Percentiles rank a stretch among this genome's conserved stretches.
These are phyloP conservation scores for Dysidea cf. avara DNA, from an alignment of 37 sponge, comb jelly and placozoan genomes.

Conservation along the genomic window DNA sequence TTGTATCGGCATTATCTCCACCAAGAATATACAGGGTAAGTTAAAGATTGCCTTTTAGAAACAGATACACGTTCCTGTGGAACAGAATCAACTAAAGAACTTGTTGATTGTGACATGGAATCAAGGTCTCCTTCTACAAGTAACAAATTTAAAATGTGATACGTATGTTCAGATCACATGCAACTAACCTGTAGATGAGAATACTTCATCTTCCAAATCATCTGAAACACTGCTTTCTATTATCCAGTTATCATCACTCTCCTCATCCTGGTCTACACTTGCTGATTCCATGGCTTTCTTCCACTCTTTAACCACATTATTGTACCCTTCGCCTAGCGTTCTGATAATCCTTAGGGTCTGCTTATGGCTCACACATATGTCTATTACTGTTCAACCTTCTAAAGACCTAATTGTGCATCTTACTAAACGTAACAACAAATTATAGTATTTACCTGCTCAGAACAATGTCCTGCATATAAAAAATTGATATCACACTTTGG, in stretches of 20 bases:
- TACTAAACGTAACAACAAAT: neutral
- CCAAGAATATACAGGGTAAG: conserved; percentile 31
- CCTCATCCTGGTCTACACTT: too few relatives aligned
- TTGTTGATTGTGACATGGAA: too few relatives aligned
- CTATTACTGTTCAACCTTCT: conserved; percentile 23
- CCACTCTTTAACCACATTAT: too few relatives aligned
- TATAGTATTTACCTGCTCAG: conserved; percentile 15
- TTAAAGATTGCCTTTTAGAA: too few relatives aligned
- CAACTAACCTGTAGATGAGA: too few relatives aligned
- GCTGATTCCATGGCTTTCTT: too few relatives aligned
- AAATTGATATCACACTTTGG: conserved; percentile 17
- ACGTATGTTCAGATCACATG: too few relatives aligned
- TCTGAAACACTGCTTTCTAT: neutral
- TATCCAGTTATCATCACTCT: neutral
- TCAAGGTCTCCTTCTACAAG: too few relatives aligned
- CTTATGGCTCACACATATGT: conserved; percentile 8
- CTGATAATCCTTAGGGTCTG: neutral
- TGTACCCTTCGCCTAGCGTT: neutral
- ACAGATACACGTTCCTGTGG: too few relatives aligned
- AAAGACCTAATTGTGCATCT: conserved; percentile 17
- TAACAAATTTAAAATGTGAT: too few relatives aligned
- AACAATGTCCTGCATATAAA: conserved; percentile 36
- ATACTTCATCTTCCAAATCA: too few relatives aligned
- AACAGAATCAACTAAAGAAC: too few relatives aligned
- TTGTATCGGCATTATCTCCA: conserved; percentile 39